Percentiles rank a stretch among this genome's conserved stretches.
Conservation (phyloP, 2,113 vertebrate genomes). For the Myanophis thanlyinensis region DNA sequence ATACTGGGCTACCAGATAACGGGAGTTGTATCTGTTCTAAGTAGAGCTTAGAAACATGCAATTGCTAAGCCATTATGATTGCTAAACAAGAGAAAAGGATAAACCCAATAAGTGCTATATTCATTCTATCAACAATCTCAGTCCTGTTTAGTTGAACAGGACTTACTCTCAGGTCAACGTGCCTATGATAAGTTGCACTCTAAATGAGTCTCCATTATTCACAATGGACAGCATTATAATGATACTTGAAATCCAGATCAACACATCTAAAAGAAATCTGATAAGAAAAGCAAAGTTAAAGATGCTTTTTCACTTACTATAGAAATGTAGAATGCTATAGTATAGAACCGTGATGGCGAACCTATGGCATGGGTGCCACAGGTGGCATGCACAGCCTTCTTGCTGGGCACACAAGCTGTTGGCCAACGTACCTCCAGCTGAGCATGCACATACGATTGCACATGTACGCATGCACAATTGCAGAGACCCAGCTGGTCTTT, state of each 20-base stretch:
- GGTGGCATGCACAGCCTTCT: no score
- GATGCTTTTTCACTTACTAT: neutral
- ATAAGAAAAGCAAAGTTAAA: neutral
- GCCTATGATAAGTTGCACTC: neutral
- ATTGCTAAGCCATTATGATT: constrained; percentile 15
- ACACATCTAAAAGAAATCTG: neutral
- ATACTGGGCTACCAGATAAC: constrained; percentile 43
- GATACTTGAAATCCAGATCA: neutral
- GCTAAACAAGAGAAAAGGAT: neutral
- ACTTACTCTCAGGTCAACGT: neutral
- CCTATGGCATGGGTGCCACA: no score
- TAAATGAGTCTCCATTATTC: neutral
- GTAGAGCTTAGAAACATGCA: neutral
- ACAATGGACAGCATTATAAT: neutral
- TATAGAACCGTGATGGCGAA: no score
- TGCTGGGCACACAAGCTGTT: no score
- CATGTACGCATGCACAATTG: no score
- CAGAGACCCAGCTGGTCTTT: no score
- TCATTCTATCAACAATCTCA: neutral
- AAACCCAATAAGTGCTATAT: accelerated
- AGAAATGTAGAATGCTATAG: neutral
- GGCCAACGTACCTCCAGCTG: no score
- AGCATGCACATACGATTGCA: no score
- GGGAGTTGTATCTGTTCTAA: constrained; percentile 20
- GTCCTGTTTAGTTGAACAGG: neutral